Base-by-base conservation (phyloP, 2,888 invertebrate species). In the Hydropsyche betteni region DNA sequence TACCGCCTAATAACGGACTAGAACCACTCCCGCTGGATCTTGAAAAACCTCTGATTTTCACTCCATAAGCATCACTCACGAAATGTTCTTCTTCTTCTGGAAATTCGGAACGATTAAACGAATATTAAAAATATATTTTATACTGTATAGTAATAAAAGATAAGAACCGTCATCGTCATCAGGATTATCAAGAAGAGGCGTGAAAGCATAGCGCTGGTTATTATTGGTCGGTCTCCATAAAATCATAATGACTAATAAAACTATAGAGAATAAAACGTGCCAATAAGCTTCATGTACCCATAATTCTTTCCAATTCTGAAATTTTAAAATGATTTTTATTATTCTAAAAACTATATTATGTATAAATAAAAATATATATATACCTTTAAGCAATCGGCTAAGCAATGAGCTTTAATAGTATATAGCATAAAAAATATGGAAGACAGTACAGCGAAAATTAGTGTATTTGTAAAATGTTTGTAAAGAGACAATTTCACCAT, bases 231-330 rank as follows among this genome's bases (percentile, higher is more conserved):
- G 98, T 80, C 98, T 89, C 97, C 97, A 98, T 78, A 98, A 89
- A 79, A 98, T 90, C 95, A 98, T 97, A 80, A 98, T 98, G 50
- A 95, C 95, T 52, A 94, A 86, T 34, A 98, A 88, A 75, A 98
- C 90, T 80, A 93, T 89, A 14, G 94, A 95, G 85, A 98, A 98
- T 75, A 97, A 87, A 51, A 97, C 90, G 85, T 97, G 97, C 98
- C 98, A 98, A 85, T 95, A 98, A 3, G 96, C 97, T 80, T 96
- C 95, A 83, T 98, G 97, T 81, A 98, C 86, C 98, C 98, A 98
- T 80, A 96, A 89, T 82, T 94, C 93, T 82, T 93, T 93, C 97
- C 97, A 98, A 79, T 94, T 93, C 91, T 92, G 81, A 1, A 79
- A 79, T 55, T 33, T 76, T 24, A 69, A 73, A 76, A 52, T 53